These are phyloP conservation scores for Scatophagus argus DNA, from an alignment of 2,113 vertebrate species.

Conservation along the genomic window DNA sequence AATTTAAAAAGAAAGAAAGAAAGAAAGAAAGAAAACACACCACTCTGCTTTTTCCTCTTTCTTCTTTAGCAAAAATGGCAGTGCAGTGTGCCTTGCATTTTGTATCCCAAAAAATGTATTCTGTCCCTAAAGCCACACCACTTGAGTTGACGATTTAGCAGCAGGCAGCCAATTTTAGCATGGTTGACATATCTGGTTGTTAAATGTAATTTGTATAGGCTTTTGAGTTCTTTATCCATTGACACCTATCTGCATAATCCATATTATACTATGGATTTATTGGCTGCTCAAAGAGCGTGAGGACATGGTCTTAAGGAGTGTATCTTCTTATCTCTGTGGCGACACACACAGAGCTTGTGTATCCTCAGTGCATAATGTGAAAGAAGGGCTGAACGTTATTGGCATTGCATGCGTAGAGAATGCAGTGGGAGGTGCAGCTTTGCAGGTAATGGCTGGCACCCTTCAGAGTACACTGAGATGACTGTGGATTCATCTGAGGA, in stretches of 20 bases:
- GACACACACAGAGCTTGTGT: slow-evolving; percentile 29
- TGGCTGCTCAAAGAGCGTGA: slow-evolving; percentile 57
- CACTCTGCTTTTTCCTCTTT: too few species aligned
- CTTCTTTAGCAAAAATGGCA: too few species aligned
- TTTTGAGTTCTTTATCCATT: slow-evolving; percentile 59
- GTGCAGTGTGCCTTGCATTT: too few species aligned
- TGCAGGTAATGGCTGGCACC: slow-evolving; percentile 54
- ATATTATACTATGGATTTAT: slow-evolving; percentile 71
- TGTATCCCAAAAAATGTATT: too few species aligned
- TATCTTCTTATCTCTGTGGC: slow-evolving; percentile 12
- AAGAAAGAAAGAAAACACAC: too few species aligned
- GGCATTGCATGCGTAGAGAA: slow-evolving; percentile 31
- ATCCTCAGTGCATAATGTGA: slow-evolving; percentile 31
- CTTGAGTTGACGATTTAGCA: slow-evolving; percentile 36
- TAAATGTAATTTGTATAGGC: slow-evolving; percentile 55
- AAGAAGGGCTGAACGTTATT: slow-evolving; percentile 33
- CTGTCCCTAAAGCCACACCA: too few species aligned
- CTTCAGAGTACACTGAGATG: slow-evolving; percentile 44
- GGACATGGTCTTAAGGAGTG: slow-evolving; percentile 38
- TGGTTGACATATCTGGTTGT: slow-evolving; percentile 50
- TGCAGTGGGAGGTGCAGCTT: slow-evolving; percentile 52
- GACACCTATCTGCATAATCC: slow-evolving; percentile 72
- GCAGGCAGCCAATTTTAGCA: slow-evolving; percentile 24
- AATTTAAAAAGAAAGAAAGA: too few species aligned
- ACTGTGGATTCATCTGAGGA: slow-evolving; percentile 47